Percentiles rank a stretch among this genome's conserved stretches.
phyloP scores from a whole-genome alignment of 2,888 invertebrate genomes.

The Mactromeris polynyma region DNA sequence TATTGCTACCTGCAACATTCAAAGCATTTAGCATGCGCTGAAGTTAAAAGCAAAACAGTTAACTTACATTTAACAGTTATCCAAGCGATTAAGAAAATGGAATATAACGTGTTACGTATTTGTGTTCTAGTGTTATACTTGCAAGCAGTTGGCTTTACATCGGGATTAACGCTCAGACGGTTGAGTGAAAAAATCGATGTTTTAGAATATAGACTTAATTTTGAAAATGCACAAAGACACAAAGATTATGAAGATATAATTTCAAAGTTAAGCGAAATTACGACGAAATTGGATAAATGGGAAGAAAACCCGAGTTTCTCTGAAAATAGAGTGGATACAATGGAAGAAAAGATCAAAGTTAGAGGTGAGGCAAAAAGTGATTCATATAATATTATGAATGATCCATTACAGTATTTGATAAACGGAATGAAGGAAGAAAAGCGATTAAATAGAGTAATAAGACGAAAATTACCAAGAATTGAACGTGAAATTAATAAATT shows the following conservation, averaged over 20 bases:
- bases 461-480: neutral
- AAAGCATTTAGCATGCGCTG: no score
- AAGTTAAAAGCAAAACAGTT: no score
- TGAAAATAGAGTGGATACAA: no score
- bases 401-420: neutral
- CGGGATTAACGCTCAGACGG: neutral
- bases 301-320: no score
- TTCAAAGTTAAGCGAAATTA: neutral
- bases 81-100: neutral
- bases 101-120: neutral
- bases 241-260: neutral
- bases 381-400: no score
- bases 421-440: neutral
- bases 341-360: no score
- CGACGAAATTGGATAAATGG: neutral
- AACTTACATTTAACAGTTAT: no score
- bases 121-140: neutral
- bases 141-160: neutral
- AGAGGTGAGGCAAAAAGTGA: neutral
- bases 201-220: neutral
- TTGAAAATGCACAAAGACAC: constrained; percentile 9
- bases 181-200: neutral
- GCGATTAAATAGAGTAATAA: neutral
- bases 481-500: neutral
- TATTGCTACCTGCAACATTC: no score